These are phyloP conservation scores for Teleopsis dalmanni DNA, from an alignment of 1,140 invertebrate genomes.

Conservation along the genomic window DNA sequence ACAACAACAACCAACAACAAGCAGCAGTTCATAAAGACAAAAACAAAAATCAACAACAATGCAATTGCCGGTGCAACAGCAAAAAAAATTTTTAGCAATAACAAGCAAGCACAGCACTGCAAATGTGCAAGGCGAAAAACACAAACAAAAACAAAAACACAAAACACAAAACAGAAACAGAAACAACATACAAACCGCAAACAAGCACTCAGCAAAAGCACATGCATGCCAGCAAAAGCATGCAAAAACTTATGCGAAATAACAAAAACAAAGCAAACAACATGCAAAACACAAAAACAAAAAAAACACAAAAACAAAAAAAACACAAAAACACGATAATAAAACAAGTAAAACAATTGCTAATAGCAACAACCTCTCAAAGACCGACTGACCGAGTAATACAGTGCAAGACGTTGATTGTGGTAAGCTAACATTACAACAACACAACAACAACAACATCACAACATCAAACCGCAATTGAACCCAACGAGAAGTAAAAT, in stretches of 20 bases:
- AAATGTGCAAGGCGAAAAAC: constrained; percentile 2
- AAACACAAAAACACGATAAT: neutral
- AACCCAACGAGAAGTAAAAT: constrained; percentile 1
- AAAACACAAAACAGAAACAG: neutral
- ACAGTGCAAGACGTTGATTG: constrained; percentile 33
- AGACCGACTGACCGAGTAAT: constrained; percentile 45
- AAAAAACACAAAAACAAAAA: neutral
- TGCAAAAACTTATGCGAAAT: neutral
- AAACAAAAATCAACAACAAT: constrained; percentile 8
- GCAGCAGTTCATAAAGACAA: neutral
- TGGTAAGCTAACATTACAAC: neutral
- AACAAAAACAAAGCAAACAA: neutral
- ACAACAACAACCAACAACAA: neutral
- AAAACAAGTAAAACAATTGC: constrained; percentile 5
- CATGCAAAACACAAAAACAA: neutral
- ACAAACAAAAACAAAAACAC: constrained; percentile 1
- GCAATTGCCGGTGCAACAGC: constrained; percentile 33
- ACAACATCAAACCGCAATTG: constrained; percentile 11
- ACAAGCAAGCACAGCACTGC: neutral
- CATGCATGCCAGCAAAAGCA: too few relatives aligned
- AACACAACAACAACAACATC: constrained; percentile 7
- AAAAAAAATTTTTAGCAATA: constrained; percentile 3
- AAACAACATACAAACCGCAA: constrained; percentile 3
- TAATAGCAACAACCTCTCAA: constrained; percentile 42
- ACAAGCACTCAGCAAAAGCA: too few relatives aligned